Evolutionary conservation across 2,113 vertebrate genomes (phyloP), one percentile per base, ranked within the genome.

Genomic region (Setophaga coronata): DNA sequence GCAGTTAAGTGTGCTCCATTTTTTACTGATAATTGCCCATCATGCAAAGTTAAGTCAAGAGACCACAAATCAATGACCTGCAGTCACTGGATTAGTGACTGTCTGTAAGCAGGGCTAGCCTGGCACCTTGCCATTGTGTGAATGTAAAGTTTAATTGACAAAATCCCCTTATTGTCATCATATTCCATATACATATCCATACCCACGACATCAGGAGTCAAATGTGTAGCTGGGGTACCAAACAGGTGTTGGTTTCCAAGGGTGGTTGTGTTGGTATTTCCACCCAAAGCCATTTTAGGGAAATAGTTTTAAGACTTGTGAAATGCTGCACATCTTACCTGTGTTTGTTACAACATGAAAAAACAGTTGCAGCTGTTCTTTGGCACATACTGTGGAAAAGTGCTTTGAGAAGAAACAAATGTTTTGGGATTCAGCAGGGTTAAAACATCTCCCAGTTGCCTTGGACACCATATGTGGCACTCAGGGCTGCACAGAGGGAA

Each of bases 401-500:
- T 15, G 28, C 70, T 89, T 74, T 67, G 74, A 58, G 71, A 36
- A 76, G 70, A 24, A 71, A 6, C 48, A 84, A 89, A 43, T 76
- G 70, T 45, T 87, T 57, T 31, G 19, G 73, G 73, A 73, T 92
- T 18, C 47, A 94, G 58, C 29, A 45, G 78, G 58, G 84, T 94
- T 96, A 95, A 95, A 93, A 33, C 53, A 25, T 85, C 84, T 53
- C 51, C 10, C 0, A 0, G 5, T 50, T 79, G 61, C 29, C 5
- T 3, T 47, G 56, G 51, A 31, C 4, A 0, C 54, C 6, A 29
- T 48, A 25, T 89, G 94, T 61, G 73, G 54, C 0, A 0, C 47
- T 64, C 33, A 40, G 77, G 80, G 42, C 83, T 79, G 77, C 89
- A 16, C 89, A 91, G 87, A 89, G 95, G 78, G 77, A 77, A 89